Evolutionary conservation across 2,797 vertebrate genomes (phyloP).

Genomic region (Melanotaenia nigrans): DNA sequence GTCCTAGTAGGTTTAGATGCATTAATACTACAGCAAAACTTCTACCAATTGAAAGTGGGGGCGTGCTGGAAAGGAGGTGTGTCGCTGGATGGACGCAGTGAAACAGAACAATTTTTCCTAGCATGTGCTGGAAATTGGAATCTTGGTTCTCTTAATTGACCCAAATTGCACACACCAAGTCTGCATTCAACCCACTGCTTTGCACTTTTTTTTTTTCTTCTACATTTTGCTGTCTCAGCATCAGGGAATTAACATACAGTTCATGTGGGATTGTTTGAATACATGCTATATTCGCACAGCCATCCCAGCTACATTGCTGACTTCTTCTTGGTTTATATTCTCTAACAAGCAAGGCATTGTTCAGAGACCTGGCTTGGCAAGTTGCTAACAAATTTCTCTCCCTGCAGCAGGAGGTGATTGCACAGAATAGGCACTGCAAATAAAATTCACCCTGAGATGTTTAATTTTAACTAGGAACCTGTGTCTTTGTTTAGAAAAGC

Average conservation of each 20-base stretch:
- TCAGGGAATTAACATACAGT: not conserved
- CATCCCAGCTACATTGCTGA: slow-evolving; percentile 13
- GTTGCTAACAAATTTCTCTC: slow-evolving; percentile 43
- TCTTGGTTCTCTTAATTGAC: slow-evolving; percentile 14
- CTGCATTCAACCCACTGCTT: not conserved
- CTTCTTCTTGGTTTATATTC: slow-evolving; percentile 29
- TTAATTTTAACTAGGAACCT: not conserved
- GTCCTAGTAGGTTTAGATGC: not conserved
- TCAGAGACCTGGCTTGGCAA: slow-evolving; percentile 54
- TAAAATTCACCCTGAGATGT: slow-evolving; percentile 31
- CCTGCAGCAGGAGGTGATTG: slow-evolving; percentile 7
- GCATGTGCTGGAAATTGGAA: slow-evolving; percentile 31
- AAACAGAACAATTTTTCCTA: slow-evolving; percentile 36
- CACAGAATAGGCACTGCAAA: slow-evolving; percentile 22
- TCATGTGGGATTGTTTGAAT: slow-evolving; percentile 41
- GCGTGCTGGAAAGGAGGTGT: slow-evolving; percentile 42
- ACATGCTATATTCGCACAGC: slow-evolving; percentile 2
- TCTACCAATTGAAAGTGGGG: slow-evolving; percentile 56
- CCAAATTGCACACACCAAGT: not conserved
- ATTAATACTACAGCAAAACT: slow-evolving; percentile 1
- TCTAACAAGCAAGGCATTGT: slow-evolving; percentile 62
- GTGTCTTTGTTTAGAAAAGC: not conserved
- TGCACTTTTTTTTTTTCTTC: not conserved
- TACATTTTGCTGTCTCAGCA: not conserved
- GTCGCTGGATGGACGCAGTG: slow-evolving; percentile 18